Percentiles rank a stretch among this genome's conserved stretches.
Evolutionary conservation across 2,797 vertebrate species (phyloP).

Genomic region (Echiichthys vipera): DNA sequence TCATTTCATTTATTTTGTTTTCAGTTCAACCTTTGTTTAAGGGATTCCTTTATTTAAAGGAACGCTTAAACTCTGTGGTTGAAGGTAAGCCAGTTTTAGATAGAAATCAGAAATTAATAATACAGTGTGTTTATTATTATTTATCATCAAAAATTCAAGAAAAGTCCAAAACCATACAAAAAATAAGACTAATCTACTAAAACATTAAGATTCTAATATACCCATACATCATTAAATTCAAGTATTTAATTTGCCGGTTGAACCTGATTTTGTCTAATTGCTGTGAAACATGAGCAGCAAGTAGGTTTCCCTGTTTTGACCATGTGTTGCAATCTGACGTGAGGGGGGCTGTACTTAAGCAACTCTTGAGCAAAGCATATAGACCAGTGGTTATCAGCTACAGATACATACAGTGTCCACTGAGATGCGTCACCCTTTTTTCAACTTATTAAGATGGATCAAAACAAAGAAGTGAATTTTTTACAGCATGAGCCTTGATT

Average conservation of each 20-base stretch:
- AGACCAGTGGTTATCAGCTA: conserved; percentile 25
- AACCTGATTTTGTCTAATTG: conserved; percentile 33
- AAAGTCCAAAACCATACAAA: neutral
- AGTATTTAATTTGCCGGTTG: conserved; percentile 1
- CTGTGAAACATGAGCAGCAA: conserved; percentile 66
- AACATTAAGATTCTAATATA: neutral
- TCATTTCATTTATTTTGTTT: neutral
- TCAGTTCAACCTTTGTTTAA: neutral
- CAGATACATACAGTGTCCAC: conserved; percentile 21
- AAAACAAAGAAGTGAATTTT: conserved; percentile 20
- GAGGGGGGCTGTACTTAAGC: conserved; percentile 38
- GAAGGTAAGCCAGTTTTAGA: neutral
- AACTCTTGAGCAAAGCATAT: conserved; percentile 47
- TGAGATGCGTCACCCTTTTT: conserved; percentile 1
- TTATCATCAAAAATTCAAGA: neutral
- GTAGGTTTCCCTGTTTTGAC: conserved; percentile 53
- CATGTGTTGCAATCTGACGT: conserved; percentile 67
- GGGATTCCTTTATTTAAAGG: too few species aligned
- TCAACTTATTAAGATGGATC: neutral
- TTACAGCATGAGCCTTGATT: neutral
- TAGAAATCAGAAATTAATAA: neutral
- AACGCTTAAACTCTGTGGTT: too few species aligned
- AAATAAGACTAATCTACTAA: neutral
- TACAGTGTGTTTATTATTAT: too few species aligned
- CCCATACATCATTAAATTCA: neutral